These are phyloP conservation scores for Porphyrio hochstetteri DNA, from an alignment of 2,113 vertebrate genomes.

Conservation along the genomic window DNA sequence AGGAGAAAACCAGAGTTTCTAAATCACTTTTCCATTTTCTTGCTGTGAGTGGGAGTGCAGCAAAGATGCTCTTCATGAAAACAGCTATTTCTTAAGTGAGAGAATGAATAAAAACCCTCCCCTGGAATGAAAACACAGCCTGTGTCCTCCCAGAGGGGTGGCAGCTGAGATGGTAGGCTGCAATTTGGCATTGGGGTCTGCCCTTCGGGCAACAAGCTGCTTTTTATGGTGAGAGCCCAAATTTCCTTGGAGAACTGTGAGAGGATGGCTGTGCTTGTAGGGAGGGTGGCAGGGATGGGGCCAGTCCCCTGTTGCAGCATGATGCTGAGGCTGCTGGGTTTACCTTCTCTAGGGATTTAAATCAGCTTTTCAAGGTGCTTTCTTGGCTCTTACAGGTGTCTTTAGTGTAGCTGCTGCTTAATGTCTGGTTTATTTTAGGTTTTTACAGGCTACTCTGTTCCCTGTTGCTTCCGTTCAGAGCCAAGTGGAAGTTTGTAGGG, in stretches of 20 bases:
- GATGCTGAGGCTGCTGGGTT: neutral
- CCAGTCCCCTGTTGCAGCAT: fast-evolving
- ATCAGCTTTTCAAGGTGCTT: neutral
- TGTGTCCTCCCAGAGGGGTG: neutral
- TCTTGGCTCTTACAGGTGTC: neutral
- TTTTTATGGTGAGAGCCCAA: neutral
- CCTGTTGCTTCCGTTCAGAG: neutral
- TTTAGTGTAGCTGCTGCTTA: neutral
- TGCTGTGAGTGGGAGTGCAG: neutral
- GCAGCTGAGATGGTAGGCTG: neutral
- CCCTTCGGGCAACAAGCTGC: fast-evolving
- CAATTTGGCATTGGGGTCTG: neutral
- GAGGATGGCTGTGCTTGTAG: neutral
- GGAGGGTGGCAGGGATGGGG: neutral
- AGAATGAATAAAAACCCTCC: neutral
- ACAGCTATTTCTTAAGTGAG: neutral
- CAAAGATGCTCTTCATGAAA: conserved; percentile 2
- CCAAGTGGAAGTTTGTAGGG: neutral
- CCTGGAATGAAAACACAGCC: neutral
- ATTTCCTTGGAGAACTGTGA: fast-evolving
- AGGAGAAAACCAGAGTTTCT: neutral
- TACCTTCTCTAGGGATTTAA: neutral
- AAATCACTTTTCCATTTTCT: neutral
- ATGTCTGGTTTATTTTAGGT: neutral
- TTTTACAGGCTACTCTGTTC: neutral